These are phyloP conservation scores for Sarcophilus harrisii DNA, from an alignment of 2,797 vertebrate genomes.

Conservation along the genomic window DNA sequence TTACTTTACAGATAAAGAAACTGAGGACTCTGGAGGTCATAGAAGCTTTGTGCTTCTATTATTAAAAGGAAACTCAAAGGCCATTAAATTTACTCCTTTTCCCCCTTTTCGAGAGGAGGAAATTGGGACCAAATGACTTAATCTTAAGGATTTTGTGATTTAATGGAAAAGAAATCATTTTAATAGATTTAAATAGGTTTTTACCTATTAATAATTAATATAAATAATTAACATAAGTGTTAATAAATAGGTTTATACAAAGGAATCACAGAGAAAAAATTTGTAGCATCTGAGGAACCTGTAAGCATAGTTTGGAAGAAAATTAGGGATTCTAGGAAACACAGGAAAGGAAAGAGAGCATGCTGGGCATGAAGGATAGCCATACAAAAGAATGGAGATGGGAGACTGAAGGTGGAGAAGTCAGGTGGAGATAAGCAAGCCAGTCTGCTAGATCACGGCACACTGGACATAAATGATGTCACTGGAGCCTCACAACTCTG, in stretches of 20 bases:
- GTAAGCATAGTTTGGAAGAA: not conserved
- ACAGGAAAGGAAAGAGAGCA: not conserved
- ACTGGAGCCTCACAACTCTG: not conserved
- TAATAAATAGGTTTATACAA: not conserved
- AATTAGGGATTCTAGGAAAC: not conserved
- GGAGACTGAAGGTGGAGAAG: not conserved
- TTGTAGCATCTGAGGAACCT: not conserved
- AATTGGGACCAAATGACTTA: not conserved
- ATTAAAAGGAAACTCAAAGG: not conserved
- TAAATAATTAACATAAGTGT: not conserved
- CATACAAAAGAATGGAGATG: not conserved
- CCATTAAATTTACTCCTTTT: not conserved
- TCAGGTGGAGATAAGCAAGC: not conserved
- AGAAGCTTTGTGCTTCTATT: not conserved
- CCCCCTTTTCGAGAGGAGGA: not conserved
- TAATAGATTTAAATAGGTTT: too few species aligned
- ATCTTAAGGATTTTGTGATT: not conserved
- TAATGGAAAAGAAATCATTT: not conserved
- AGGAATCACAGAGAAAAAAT: not conserved
- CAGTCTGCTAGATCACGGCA: not conserved
- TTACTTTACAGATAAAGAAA: not conserved
- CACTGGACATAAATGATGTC: not conserved
- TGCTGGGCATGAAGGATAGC: not conserved
- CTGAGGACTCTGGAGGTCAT: rapidly evolving
- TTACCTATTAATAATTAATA: too few species aligned